A percentile compares a stretch with the other conserved stretches of the same genome.
These are phyloP conservation scores for Catharus fuscescens DNA, from an alignment of 2,113 vertebrate species.

Conservation along the genomic window DNA sequence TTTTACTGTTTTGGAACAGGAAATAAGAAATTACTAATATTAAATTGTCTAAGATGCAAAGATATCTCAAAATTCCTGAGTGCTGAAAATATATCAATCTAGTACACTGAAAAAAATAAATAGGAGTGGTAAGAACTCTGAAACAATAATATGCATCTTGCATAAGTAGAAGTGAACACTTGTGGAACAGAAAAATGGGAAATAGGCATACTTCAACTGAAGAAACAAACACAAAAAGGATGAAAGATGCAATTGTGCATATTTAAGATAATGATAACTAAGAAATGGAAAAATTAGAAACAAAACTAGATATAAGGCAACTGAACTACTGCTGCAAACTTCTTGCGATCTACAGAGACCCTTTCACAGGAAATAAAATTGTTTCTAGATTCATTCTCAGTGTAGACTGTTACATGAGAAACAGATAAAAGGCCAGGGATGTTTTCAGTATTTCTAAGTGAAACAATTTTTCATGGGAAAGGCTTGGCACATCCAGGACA, in stretches of 20 bases:
- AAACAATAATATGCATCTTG: background rate
- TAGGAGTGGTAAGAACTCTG: background rate
- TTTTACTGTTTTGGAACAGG: background rate
- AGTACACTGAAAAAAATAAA: background rate
- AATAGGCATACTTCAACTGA: background rate
- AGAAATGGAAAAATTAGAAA: background rate
- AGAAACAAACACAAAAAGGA: background rate
- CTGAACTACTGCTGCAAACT: background rate
- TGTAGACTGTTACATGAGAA: background rate
- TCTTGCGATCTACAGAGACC: background rate
- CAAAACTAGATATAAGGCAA: background rate
- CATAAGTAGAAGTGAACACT: background rate
- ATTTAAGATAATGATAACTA: background rate
- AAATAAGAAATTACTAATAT: background rate
- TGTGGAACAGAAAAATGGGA: background rate
- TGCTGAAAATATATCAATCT: background rate
- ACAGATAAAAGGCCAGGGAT: background rate
- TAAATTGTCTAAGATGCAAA: background rate
- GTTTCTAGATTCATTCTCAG: background rate
- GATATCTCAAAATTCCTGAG: background rate
- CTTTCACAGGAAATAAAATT: background rate
- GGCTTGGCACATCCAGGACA: background rate
- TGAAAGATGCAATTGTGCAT: background rate
- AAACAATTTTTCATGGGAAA: background rate
- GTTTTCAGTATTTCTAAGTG: background rate